Evolutionary conservation across 2,888 invertebrate genomes (phyloP), one percentile per base, ranked within the genome.

Genomic region (Lordiphosa fenestrarum): DNA sequence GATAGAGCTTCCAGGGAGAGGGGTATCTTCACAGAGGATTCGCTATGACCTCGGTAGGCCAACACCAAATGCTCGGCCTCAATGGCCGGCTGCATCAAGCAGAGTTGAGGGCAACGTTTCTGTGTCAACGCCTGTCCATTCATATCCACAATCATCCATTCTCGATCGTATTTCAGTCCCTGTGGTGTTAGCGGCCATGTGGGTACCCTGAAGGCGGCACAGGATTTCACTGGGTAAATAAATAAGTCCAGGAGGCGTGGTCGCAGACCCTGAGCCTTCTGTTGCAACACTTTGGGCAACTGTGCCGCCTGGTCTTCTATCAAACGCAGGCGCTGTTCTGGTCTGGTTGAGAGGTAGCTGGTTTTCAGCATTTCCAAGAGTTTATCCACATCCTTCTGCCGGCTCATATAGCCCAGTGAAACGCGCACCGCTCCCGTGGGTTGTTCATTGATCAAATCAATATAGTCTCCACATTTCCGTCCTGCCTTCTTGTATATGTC

Each of bases 371-470:
- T 95, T 42, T 90, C 73, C 6, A 98, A 87, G 15, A 97, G 90
- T 69, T 89, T 91, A 57, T 95, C 92, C 0, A 94, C 94, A 87
- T 98, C 95, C 50, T 91, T 86, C 57, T 91, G 90, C 0, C 93
- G 93, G 7, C 97, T 96, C 93, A 95, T 95, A 84, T 96, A 97
- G 13, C 98, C 98, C 87, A 98, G 96, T 0, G 98, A 98, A 3
- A 95, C 92, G 82, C 99, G 91, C 9, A 98, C 92, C 1, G 98
- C 96, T 6, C 99, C 99, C 0, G 98, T 98, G 0, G 99, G 98
- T 70, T 90, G 91, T 0, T 96, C 97, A 81, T 96, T 91, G 3
- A 98, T 90, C 51, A 98, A 89, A 90, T 98, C 98, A 62, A 92
- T 91, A 80, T 94, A 93, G 86, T 98, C 98, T 0, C 98, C 97